Evolutionary conservation across 2,113 vertebrate genomes (phyloP), one percentile per base, ranked within the genome.

Genomic region (Pseudorectes ferrugineus): DNA sequence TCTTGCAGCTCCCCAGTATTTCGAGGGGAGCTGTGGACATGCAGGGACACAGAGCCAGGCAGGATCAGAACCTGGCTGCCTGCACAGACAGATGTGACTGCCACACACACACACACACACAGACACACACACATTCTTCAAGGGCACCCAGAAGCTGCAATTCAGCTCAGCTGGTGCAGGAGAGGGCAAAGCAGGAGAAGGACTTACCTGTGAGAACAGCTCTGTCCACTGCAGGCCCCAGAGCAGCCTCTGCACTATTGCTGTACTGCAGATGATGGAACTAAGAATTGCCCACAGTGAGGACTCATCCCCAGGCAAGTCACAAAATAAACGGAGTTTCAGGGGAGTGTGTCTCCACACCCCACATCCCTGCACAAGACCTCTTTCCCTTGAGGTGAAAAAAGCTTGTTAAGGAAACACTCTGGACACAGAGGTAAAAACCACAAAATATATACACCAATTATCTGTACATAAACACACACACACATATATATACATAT

Each of bases 401-500:
- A 51, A 66, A 89, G 11, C 49, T 79, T 8, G 3, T n/a, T 45
- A 79, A 42, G 35, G 65, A 78, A 87, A 79, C 18, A 12, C 20
- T 45, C 59, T 17, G 62, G 40, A 74, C 26, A 33, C n/a, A 58
- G 43, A 38, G 21, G 25, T 26, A 61, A 65, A 79, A 84, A 21
- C 10, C 16, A 85, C n/a, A 88, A 52, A 58, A 54, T n/a, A 59
- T 0, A 61, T 7, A 48, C 24, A 29, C 12, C 11, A 11, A 72
- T 14, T 11, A 16, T 19, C 15, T n/a, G 14, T 24, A 61, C 12
- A 38, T 11, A 67, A 36, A 88, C n/a, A 49, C 20, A 45, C 42
- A 67, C 54, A 70, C 19, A 49, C 1, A 20, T 0, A 35, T 1
- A 36, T 5, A 36, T 1, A 36, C 15, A n/a, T 5, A 10, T 1